These are phyloP conservation scores for Myodes glareolus DNA, from an alignment of 2,113 vertebrate species.

Conservation along the genomic window DNA sequence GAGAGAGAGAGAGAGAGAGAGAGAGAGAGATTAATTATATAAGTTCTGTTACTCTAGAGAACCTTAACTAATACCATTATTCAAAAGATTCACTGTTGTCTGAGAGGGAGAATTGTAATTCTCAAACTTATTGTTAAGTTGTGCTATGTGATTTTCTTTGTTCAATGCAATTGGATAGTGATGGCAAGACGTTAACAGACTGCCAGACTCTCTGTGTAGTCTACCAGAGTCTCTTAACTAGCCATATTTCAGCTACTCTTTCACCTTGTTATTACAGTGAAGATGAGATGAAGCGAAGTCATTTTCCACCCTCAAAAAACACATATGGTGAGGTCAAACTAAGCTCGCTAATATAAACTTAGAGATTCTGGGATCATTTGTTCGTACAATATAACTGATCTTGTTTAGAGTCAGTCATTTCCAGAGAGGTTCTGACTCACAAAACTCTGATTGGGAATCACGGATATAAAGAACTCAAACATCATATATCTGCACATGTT, in stretches of 20 bases:
- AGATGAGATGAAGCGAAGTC: background rate
- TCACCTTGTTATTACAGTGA: background rate
- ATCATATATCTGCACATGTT: background rate
- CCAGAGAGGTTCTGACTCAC: background rate
- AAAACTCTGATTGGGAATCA: background rate
- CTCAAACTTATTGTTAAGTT: background rate
- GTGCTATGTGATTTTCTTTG: background rate
- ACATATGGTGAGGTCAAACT: background rate
- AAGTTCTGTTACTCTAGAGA: background rate
- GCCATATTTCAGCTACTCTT: background rate
- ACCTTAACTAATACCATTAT: background rate
- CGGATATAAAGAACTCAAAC: background rate
- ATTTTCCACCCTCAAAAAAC: background rate
- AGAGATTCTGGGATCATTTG: background rate
- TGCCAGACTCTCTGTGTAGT: background rate
- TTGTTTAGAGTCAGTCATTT: background rate
- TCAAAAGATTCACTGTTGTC: background rate
- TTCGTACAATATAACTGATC: background rate
- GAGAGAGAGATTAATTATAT: background rate
- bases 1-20: background rate
- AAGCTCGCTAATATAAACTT: background rate
- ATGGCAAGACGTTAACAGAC: background rate
- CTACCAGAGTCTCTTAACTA: background rate
- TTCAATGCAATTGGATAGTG: background rate
- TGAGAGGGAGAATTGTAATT: background rate